Evolutionary conservation across 2,113 vertebrate genomes (phyloP).

Genomic region (Hyperopisus bebe): DNA sequence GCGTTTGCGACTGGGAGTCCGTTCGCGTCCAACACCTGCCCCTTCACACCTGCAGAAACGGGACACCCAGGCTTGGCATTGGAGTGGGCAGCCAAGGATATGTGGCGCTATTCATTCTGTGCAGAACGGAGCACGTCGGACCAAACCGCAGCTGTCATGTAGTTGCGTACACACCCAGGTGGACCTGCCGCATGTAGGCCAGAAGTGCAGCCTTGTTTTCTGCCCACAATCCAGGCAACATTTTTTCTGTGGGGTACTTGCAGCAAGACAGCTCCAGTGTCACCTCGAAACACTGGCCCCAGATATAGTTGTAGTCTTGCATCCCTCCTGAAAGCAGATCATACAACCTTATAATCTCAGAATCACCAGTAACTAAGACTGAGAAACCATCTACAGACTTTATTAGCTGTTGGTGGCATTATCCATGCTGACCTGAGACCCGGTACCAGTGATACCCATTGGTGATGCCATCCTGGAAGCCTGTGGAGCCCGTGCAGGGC

Average conservation of each 20-base stretch:
- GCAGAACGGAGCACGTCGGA: not conserved
- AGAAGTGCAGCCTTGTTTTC: conserved; percentile 75
- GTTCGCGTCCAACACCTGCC: conserved; percentile 69
- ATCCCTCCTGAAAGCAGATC: conserved; percentile 75
- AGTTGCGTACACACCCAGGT: conserved; percentile 70
- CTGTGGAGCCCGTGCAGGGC: conserved; percentile 48
- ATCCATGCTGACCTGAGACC: conserved; percentile 64
- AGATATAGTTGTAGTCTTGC: conserved; percentile 97
- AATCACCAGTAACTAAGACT: not conserved
- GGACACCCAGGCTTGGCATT: not conserved
- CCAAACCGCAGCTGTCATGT: not conserved
- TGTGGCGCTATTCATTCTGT: not conserved
- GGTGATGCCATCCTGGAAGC: conserved; percentile 72
- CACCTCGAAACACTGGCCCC: conserved; percentile 87
- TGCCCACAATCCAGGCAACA: conserved; percentile 72
- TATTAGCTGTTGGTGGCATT: not conserved
- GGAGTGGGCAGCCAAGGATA: not conserved
- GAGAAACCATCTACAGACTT: not conserved
- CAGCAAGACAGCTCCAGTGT: conserved; percentile 91
- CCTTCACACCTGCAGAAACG: conserved; percentile 76
- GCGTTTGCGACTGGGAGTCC: conserved; percentile 65
- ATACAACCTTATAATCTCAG: not conserved
- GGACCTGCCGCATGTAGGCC: conserved; percentile 80
- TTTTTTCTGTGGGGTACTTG: conserved; percentile 71
- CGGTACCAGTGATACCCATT: conserved; percentile 85